Evolutionary conservation across 2,113 vertebrate genomes (phyloP).

Genomic region (Hemicordylus capensis): DNA sequence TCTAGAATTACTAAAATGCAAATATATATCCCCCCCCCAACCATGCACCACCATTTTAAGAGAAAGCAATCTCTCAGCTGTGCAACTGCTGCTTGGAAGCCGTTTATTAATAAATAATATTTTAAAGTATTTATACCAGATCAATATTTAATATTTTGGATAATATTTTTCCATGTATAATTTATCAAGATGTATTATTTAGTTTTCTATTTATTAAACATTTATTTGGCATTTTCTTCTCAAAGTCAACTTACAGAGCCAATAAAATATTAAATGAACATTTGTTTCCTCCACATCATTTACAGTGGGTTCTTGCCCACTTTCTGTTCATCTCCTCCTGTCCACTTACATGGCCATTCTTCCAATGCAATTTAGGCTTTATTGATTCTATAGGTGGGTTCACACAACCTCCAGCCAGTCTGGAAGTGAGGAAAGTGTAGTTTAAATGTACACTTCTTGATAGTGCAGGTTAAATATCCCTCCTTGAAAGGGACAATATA

Average conservation of each 20-base stretch:
- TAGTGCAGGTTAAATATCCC: no score
- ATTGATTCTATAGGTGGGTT: not conserved
- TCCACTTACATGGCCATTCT: not conserved
- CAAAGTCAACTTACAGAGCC: conserved; percentile 53
- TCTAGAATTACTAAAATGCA: not conserved
- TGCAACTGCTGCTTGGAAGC: conserved; percentile 30
- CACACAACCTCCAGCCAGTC: no score
- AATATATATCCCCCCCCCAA: conserved; percentile 25
- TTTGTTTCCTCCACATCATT: conserved; percentile 40
- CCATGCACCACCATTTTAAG: not conserved
- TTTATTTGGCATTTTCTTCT: conserved; percentile 66
- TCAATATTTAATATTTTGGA: conserved; percentile 71
- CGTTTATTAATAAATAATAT: conserved; percentile 62
- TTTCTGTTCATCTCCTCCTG: not conserved
- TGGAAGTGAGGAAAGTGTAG: no score
- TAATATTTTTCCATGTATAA: conserved; percentile 66
- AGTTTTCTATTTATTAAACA: conserved; percentile 71
- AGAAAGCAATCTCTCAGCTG: conserved; percentile 20
- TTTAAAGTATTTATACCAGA: conserved; percentile 60
- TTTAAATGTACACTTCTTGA: no score
- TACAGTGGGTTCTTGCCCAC: not conserved
- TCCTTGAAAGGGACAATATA: no score
- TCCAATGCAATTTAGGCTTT: not conserved
- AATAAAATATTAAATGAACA: conserved; percentile 64
- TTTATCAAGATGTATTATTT: conserved; percentile 74